Evolutionary conservation across 2,888 invertebrate species (phyloP).

Genomic region (Lissocephala sabroskyi): DNA sequence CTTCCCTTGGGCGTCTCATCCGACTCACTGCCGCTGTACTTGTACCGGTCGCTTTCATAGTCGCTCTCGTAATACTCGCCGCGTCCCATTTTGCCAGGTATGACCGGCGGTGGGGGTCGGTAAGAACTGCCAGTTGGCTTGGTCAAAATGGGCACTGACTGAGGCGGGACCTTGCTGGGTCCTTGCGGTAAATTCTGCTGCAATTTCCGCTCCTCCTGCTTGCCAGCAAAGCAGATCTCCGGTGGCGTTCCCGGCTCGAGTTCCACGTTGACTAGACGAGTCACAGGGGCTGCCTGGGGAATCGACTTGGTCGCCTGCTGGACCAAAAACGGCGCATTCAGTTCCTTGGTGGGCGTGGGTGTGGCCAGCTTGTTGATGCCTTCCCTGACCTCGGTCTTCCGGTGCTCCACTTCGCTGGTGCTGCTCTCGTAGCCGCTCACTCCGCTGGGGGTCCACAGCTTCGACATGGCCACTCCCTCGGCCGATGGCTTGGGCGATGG

Average conservation of each 20-base stretch:
- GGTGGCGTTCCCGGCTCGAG: conserved; percentile 81
- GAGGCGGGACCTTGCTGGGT: conserved; percentile 74
- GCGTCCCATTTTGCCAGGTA: conserved; percentile 76
- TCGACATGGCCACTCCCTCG: conserved; percentile 80
- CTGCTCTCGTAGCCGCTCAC: conserved; percentile 46
- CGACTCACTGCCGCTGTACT: conserved; percentile 78
- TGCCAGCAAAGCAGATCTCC: conserved; percentile 78
- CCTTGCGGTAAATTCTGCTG: conserved; percentile 74
- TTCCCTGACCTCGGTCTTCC: conserved; percentile 24
- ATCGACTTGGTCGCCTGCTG: conserved; percentile 67
- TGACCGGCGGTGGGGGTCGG: conserved; percentile 75
- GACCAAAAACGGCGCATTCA: conserved; percentile 74
- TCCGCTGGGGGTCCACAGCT: conserved; percentile 75
- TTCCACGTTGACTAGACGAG: conserved; percentile 73
- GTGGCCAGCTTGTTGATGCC: conserved; percentile 33
- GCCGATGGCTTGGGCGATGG: conserved; percentile 76
- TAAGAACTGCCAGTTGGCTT: conserved; percentile 67
- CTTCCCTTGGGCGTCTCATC: conserved; percentile 73
- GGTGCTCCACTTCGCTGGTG: conserved; percentile 51
- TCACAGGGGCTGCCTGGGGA: conserved; percentile 52
- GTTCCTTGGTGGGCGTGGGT: conserved; percentile 60
- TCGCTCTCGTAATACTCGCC: conserved; percentile 78
- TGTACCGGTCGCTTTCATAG: conserved; percentile 81
- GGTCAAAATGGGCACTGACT: conserved; percentile 75
- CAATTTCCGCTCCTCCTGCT: conserved; percentile 75